Evolutionary conservation across 2,797 vertebrate genomes (phyloP).

Genomic region (Melanotaenia trifasciata): DNA sequence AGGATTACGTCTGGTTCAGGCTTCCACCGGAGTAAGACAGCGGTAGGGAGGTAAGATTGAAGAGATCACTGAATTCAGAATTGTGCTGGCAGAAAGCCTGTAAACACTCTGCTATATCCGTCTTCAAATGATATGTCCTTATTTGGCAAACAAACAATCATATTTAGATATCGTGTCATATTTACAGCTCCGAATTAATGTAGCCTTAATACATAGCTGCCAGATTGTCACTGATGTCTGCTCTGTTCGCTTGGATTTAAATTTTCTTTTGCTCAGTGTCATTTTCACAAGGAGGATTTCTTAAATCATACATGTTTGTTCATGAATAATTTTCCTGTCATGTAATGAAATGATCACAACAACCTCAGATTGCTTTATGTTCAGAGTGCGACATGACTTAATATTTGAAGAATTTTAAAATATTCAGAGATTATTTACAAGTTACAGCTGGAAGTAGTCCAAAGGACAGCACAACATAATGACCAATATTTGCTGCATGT

Average conservation of each 20-base stretch:
- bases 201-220: constrained; percentile 23
- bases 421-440: not conserved
- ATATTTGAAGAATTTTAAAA: not conserved
- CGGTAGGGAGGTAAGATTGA: constrained; percentile 64
- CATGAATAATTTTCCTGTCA: constrained; percentile 1
- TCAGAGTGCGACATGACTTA: not conserved
- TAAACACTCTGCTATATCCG: constrained; percentile 54
- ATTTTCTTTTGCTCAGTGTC: constrained; percentile 1
- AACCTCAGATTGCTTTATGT: not conserved
- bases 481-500: not conserved
- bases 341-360: constrained; percentile 15
- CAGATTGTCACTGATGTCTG: constrained; percentile 17
- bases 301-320: constrained; percentile 22
- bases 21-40: constrained; percentile 66
- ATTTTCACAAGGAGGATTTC: not conserved
- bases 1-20: constrained; percentile 74
- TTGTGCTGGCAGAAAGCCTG: constrained; percentile 47
- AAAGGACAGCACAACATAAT: not conserved
- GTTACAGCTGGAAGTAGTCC: not conserved
- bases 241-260: not conserved
- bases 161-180: constrained; percentile 37
- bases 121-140: constrained; percentile 59
- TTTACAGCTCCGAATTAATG: constrained; percentile 34
- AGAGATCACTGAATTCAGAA: constrained; percentile 66
- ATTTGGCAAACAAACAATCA: constrained; percentile 45